Conservation (phyloP, 2,888 invertebrate genomes). For the Lithophane ornitopus region DNA sequence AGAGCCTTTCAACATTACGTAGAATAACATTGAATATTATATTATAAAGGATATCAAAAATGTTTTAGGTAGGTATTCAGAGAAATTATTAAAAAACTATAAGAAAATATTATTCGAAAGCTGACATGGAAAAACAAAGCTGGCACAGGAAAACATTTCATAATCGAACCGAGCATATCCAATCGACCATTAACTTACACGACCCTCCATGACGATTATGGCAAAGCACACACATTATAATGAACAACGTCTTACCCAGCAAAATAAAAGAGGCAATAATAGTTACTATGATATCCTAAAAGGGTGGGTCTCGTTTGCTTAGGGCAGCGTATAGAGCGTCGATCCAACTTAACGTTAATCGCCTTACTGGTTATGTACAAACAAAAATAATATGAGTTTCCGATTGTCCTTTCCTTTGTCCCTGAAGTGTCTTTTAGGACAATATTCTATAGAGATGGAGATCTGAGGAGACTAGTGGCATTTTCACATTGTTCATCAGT, state of each 20-base stretch:
- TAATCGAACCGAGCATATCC: constrained; percentile 35
- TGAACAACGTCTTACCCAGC: constrained; percentile 66
- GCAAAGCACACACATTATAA: constrained; percentile 64
- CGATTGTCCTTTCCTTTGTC: constrained; percentile 37
- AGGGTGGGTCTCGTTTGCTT: constrained; percentile 67
- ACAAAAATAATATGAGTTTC: constrained; percentile 51
- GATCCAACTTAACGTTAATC: constrained; percentile 74
- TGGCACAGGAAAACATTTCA: constrained; percentile 38
- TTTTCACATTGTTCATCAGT: constrained; percentile 4
- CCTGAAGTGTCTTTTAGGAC: constrained; percentile 42
- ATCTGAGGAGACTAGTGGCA: not conserved
- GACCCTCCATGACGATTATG: constrained; percentile 53
- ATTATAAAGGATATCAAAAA: not conserved
- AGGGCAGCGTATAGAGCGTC: constrained; percentile 66
- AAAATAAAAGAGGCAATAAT: constrained; percentile 67
- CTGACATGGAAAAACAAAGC: constrained; percentile 23
- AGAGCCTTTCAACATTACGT: constrained; percentile 14
- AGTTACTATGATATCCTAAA: constrained; percentile 65
- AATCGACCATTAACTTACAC: constrained; percentile 54
- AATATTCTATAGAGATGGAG: constrained; percentile 29
- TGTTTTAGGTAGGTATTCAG: not conserved
- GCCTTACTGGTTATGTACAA: constrained; percentile 61
- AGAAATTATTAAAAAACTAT: not conserved
- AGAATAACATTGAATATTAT: constrained; percentile 1
- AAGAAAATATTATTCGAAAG: not conserved